These are phyloP conservation scores for Lagocephalus sceleratus DNA, from an alignment of 2,797 vertebrate genomes.

Conservation along the genomic window DNA sequence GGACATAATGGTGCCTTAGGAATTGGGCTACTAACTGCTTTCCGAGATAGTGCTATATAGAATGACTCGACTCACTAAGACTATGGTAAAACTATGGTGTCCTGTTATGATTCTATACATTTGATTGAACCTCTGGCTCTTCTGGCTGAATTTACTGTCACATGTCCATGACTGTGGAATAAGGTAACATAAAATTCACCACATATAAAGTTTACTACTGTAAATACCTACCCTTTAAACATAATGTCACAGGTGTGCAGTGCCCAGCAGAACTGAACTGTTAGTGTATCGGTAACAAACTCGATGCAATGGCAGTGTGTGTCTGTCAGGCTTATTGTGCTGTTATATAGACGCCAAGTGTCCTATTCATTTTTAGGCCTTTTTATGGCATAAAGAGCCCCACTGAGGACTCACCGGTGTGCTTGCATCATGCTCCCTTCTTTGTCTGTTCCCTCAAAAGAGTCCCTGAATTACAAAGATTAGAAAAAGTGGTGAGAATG, in stretches of 20 bases:
- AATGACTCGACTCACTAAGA: too few relatives aligned
- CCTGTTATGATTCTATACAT: too few relatives aligned
- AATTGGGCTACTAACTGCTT: too few relatives aligned
- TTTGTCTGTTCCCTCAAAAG: conserved; percentile 28
- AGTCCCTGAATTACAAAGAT: conserved; percentile 40
- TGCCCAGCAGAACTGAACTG: conserved; percentile 26
- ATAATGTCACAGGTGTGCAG: conserved; percentile 26
- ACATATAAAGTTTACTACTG: too few relatives aligned
- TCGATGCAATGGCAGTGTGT: conserved; percentile 28
- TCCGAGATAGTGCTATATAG: too few relatives aligned
- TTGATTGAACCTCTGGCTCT: too few relatives aligned
- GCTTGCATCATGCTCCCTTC: conserved; percentile 34
- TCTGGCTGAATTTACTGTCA: too few relatives aligned
- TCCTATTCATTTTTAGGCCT: conserved; percentile 23
- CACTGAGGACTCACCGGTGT: conserved; percentile 14
- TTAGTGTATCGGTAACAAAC: conserved; percentile 35
- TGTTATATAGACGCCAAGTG: conserved; percentile 15
- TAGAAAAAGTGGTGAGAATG: conserved; percentile 33
- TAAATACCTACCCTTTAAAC: background rate
- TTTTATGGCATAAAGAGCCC: conserved; percentile 22
- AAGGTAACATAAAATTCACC: too few relatives aligned
- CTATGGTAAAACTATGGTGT: too few relatives aligned
- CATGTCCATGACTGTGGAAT: too few relatives aligned
- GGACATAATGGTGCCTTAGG: too few relatives aligned
- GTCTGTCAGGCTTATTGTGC: conserved; percentile 37